Evolutionary conservation across 2,797 vertebrate genomes (phyloP), one percentile per base, ranked within the genome.

Genomic region (Lepilemur septentrionalis): DNA sequence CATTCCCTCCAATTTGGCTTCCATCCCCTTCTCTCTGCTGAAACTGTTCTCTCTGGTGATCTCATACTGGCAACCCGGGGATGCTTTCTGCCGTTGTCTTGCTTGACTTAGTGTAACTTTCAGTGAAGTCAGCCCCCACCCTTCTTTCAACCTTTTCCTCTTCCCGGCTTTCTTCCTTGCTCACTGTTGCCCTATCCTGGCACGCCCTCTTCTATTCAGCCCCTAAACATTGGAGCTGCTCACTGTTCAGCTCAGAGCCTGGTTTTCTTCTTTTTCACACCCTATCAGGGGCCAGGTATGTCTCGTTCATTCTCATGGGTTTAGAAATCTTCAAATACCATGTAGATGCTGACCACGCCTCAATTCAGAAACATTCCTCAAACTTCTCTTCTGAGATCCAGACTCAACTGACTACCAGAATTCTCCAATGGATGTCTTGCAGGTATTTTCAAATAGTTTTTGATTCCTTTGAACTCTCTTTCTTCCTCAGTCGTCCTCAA

Each of bases 351-450:
- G 43, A 59, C 59, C 63, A 48, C 5, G n/a, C 38, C 72, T 67
- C 63, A 85, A 59, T 87, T 86, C 43, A 69, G 63, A 94, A 93
- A 84, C 81, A 88, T 76, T 81, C 67, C 65, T 70, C 41, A 41
- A 20, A 72, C 30, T 78, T 59, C 9, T 81, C 75, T 79, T 88
- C 23, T 79, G 55, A 91, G 82, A 83, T 61, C 28, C 50, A 75
- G n/a, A 73, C 14, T 70, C 28, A 35, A 20, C n/a, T 59, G 10
- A 69, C 35, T 55, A 11, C 30, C 48, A 92, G 73, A 65, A 91
- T 85, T 93, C 79, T 75, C 59, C 73, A 15, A 0, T 69, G 72
- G 11, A 4, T 78, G 41, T 55, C 72, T 93, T 48, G 20, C 0
- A n/a, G 32, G 28, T 70, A 41, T 94, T 92, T 84, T 48, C 17